Conservation (phyloP, 2,888 invertebrate genomes). For the Coenonympha arcania region DNA sequence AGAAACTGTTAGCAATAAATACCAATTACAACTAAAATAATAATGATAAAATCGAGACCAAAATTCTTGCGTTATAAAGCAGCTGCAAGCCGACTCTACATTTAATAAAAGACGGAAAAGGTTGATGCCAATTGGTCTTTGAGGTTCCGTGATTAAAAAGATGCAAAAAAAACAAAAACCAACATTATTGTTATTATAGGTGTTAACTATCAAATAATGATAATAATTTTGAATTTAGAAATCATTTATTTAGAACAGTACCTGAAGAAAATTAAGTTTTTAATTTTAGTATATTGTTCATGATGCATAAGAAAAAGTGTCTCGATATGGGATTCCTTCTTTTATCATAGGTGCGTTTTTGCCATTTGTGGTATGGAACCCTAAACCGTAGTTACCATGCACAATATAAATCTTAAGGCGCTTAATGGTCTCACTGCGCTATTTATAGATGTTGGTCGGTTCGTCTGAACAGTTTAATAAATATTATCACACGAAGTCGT, state of each 20-base stretch:
- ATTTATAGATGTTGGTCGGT: conserved; percentile 66
- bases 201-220: too few species aligned
- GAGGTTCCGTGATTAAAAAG: not conserved
- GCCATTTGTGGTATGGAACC: not conserved
- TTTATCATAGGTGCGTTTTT: not conserved
- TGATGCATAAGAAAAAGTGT: too few species aligned
- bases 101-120: conserved; percentile 17
- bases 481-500: conserved; percentile 71
- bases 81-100: conserved; percentile 34
- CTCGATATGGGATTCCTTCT: too few species aligned
- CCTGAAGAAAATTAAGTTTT: too few species aligned
- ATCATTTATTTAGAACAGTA: too few species aligned
- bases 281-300: too few species aligned
- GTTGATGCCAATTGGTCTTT: too few species aligned
- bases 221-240: too few species aligned
- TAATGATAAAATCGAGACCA: conserved; percentile 61
- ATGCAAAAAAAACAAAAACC: not conserved
- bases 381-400: conserved; percentile 54
- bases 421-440: conserved; percentile 63
- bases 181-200: too few species aligned
- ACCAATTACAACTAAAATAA: conserved; percentile 72
- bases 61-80: conserved; percentile 57
- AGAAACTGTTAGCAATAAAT: conserved; percentile 62
- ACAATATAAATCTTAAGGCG: conserved; percentile 69
- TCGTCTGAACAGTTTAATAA: conserved; percentile 70